Base-by-base conservation (phyloP, 1,140 invertebrate species). In the Drosophila arawakana region DNA sequence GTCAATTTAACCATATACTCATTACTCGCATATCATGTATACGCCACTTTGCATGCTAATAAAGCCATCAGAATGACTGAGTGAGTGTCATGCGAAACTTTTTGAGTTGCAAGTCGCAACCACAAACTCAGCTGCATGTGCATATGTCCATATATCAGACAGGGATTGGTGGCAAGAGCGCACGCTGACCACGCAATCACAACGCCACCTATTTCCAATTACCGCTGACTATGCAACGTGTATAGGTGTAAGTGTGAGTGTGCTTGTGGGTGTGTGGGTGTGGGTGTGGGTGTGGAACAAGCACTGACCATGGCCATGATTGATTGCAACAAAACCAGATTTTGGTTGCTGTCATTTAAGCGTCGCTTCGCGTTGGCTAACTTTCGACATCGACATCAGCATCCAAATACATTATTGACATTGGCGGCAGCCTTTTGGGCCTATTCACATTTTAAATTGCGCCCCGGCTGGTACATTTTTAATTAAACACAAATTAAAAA, bases 251-350 rank as follows among this genome's bases (percentile, higher is more conserved):
- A 55, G 30, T 44, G 44, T 21, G 34, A 55, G 30, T 44, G 52
- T 46, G 68, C 39, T 15, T 43, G 59, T 34, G 50, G 15, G 30
- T 61, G 59, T 41, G 50, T 41, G n/a, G n/a, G n/a, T n/a, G n/a
- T n/a, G 34, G 39, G 37, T 11, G 25, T 50, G 49, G 46, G n/a
- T 49, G 34, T 69, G 58, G 13, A 18, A 41, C 43, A 41, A 55
- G 18, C 43, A 35, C 60, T 39, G 54, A 2, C 57, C 37, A 47
- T 41, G 75, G 71, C 67, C 83, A 83, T 88, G 83, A 88, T 88
- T 88, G 83, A 88, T 88, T 88, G 83, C 83, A 88, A 80, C 84
- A 88, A 83, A 88, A 88, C 83, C 83, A 88, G 84, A 88, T 88
- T 88, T 88, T 88, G 83, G 83, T 88, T 74, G 73, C 84, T 88